These are phyloP conservation scores for Rhea pennata DNA, from an alignment of 2,113 vertebrate genomes.

Conservation along the genomic window DNA sequence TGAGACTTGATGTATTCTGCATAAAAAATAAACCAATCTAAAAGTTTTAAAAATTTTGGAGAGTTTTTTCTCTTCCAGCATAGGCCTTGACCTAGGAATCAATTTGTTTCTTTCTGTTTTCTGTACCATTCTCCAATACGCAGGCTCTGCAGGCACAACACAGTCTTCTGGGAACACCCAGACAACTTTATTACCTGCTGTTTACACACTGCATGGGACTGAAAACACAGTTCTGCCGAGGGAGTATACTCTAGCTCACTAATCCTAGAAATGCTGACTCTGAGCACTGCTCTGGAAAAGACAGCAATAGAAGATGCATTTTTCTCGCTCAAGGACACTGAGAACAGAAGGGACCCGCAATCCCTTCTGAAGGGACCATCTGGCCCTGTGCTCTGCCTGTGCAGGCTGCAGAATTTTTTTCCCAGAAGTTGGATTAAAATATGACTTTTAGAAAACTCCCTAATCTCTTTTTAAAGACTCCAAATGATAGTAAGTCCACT, in stretches of 20 bases:
- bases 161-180: conserved; percentile 8
- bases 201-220: not conserved
- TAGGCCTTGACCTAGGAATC: not conserved
- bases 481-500: not conserved
- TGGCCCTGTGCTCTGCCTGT: not conserved
- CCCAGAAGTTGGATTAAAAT: conserved; percentile 26
- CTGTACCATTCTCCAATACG: not conserved
- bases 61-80: not conserved
- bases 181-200: conserved; percentile 4
- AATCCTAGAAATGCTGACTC: conserved; percentile 54
- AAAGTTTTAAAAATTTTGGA: not conserved
- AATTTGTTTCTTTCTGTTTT: not conserved
- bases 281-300: conserved; percentile 9
- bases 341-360: conserved; percentile 39
- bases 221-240: not conserved
- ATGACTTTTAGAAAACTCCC: not conserved
- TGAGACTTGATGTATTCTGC: not conserved
- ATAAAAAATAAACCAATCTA: not conserved
- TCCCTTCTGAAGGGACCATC: conserved; percentile 34
- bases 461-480: not conserved
- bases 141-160: not conserved
- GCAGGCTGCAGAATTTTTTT: not conserved
- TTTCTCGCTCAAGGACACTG: not conserved
- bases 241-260: conserved; percentile 28
- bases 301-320: conserved; percentile 17